Base-by-base conservation (phyloP, 2,797 vertebrate species). In the Luscinia megarhynchos region DNA sequence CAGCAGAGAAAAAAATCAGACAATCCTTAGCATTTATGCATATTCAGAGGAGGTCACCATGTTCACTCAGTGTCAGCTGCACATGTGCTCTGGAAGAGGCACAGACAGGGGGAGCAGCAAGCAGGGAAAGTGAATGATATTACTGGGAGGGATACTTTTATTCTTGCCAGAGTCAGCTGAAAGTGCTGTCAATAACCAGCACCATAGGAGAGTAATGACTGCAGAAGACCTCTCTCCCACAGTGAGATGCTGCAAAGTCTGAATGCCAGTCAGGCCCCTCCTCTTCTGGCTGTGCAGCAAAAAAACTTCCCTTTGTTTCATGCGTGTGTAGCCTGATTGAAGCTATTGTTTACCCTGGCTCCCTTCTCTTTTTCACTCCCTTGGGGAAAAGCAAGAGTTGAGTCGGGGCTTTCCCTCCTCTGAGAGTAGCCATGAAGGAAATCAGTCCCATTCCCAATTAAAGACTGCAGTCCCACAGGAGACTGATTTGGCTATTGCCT, bases 161-260 rank as follows among this genome's bases (percentile, higher is more conserved):
- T 95, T 97, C 93, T 90, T 89, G 84, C 84, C 86, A 93, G 87
- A 91, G 81, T 57, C 87, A 76, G 80, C 82, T 20, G 51, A 93
- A 93, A 97, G 80, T 9, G 14, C 85, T 95, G 80, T 97, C 89
- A 96, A 74, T 90, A 95, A 82, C 88, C 95, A 84, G 79, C 46
- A 10, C 85, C 81, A 54, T 45, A 85, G 89, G 82, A 92, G 84
- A 96, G 74, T 90, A 96, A 90, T 87, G 89, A 92, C 84, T 95
- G 84, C 82, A 92, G 91, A 96, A 92, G 94, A 92, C 93, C 93
- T 94, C 79, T 95, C 91, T 94, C 94, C 68, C 92, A 93, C 70
- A 78, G 91, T 57, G 93, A 87, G 89, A 92, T 92, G 87, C 84
- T 91, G 72, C 89, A 75, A 61, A 92, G 57, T 54, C 91, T 96